These are phyloP conservation scores for Miniopterus natalensis DNA, from an alignment of 2,113 vertebrate genomes.

Conservation along the genomic window DNA sequence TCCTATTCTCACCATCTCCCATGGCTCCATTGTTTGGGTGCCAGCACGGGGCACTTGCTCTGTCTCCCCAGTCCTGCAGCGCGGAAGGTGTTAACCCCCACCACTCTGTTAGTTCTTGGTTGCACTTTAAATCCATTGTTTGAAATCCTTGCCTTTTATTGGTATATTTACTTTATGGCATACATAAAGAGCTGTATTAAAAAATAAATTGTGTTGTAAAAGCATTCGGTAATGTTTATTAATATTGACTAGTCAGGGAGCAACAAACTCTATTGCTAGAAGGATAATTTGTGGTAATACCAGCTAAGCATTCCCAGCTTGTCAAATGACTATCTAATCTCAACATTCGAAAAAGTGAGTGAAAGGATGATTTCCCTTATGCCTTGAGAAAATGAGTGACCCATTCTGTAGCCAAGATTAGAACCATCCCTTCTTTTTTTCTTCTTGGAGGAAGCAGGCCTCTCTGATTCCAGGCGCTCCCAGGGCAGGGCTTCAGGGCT, in stretches of 20 bases:
- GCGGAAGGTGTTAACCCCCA: constrained; percentile 66
- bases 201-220: constrained; percentile 86
- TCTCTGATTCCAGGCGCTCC: no score
- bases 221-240: constrained; percentile 84
- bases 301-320: constrained; percentile 72
- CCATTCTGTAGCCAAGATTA: neutral
- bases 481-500: neutral
- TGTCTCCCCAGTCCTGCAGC: neutral
- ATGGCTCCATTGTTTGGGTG: neutral
- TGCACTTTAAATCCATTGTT: constrained; percentile 72
- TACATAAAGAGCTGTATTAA: constrained; percentile 85
- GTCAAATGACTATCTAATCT: constrained; percentile 80
- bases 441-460: neutral
- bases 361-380: constrained; percentile 60
- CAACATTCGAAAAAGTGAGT: constrained; percentile 37
- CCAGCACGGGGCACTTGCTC: neutral
- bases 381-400: constrained; percentile 72
- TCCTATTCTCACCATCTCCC: neutral
- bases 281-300: constrained; percentile 81
- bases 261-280: constrained; percentile 76
- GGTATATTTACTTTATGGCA: constrained; percentile 84
- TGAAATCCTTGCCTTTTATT: constrained; percentile 82
- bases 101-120: constrained; percentile 15
- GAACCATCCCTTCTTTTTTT: neutral
- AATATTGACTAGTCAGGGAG: constrained; percentile 85